A percentile compares a stretch with the other conserved stretches of the same genome.
phyloP scores from a whole-genome alignment of 2,113 vertebrate species.

The Mungos mungo region DNA sequence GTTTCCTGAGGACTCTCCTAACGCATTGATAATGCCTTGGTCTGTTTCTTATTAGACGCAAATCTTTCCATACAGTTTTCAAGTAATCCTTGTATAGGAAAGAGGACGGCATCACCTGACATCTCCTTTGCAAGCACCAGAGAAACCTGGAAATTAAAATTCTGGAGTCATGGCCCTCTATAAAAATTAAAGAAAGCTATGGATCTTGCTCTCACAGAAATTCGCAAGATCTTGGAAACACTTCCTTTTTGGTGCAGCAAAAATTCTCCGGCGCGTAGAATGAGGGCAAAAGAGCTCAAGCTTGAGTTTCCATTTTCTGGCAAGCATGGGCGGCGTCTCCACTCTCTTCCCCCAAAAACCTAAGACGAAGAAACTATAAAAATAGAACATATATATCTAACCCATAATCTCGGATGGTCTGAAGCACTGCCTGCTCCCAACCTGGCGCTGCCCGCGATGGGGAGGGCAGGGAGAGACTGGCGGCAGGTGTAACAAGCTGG shows the following conservation, averaged over 20 bases:
- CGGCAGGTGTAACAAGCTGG: not conserved
- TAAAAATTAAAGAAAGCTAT: not conserved
- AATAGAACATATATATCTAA: not conserved
- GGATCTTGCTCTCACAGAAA: not conserved
- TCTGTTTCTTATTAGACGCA: constrained; percentile 47
- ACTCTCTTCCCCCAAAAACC: not conserved
- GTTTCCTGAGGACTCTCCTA: constrained; percentile 44
- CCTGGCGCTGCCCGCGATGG: fast-evolving
- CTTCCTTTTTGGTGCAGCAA: not conserved
- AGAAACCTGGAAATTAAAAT: not conserved
- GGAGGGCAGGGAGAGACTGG: too few species aligned
- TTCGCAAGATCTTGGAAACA: not conserved
- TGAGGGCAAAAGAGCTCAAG: not conserved
- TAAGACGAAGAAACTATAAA: not conserved
- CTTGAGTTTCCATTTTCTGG: not conserved
- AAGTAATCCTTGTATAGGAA: constrained; percentile 25
- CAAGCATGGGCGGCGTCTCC: not conserved
- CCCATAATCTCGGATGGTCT: not conserved
- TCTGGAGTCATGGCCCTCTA: not conserved
- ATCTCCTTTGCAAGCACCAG: not conserved
- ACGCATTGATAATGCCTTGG: constrained; percentile 51
- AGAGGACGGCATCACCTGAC: not conserved
- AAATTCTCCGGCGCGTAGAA: not conserved
- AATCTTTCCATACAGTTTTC: constrained; percentile 8
- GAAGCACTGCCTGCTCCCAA: too few species aligned